Base-by-base conservation (phyloP, 1,140 invertebrate species). In the Meloidogyne floridensis region DNA sequence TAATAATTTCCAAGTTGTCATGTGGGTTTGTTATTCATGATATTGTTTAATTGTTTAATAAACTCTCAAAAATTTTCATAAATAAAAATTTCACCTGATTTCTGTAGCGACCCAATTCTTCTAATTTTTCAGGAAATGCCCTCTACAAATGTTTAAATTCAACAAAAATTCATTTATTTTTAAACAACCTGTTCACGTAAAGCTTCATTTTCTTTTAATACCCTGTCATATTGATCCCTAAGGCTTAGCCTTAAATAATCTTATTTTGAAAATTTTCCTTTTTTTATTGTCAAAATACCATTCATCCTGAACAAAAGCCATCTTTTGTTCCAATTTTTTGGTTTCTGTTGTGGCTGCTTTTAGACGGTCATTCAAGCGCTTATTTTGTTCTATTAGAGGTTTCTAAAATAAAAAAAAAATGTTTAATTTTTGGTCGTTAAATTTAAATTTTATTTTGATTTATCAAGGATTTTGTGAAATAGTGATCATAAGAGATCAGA, bases 101-200 rank as follows among this genome's bases (percentile, higher is more conserved):
- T 70, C 88, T 74, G 78, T 88, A 89, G 15, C 86, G 78, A 72
- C 85, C 80, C 69, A 89, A 77, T 71, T 88, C 87, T 83, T 89
- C 87, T 13, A 90, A 77, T 72, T 88, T 89, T 81, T 88, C 87
- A 3, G 87, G 87, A 71, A 87, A 88, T 11, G 87, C 86, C 15
- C 87, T 80, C 65, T 65, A 65, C n/a, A n/a, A n/a, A 18, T 65
- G 7, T 18, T 54, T 54, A 15, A 73, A 10, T 43, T 51, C 15
- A 73, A 51, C 13, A 13, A 20, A 51, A 73, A 73, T 15, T 13
- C 3, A 18, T 75, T 75, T 75, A 53, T 75, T 8, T 51, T 4
- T 10, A 11, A 47, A 47, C 15, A 75, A 43, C 20, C 75, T 89
- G 86, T 77, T 89, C 87, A 51, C 81, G 82, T 47, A 88, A 77